Percentiles rank a stretch among this genome's conserved stretches.
Conservation (phyloP, 2,797 vertebrate species). For the Mallotus villosus region DNA sequence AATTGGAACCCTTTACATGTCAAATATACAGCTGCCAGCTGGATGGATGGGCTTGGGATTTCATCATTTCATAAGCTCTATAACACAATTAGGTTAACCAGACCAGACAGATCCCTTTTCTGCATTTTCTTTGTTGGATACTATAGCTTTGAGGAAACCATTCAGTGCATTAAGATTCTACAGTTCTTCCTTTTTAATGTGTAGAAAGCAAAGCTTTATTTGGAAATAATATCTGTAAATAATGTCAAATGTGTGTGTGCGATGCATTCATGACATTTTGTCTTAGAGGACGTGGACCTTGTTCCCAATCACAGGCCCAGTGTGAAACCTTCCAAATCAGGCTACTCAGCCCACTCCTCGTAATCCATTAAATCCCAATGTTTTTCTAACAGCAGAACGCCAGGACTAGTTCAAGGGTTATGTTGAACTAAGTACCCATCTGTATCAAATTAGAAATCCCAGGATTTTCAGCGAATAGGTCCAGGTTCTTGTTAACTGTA, state of each 20-base stretch:
- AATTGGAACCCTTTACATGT: constrained; percentile 51
- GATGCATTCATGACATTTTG: constrained; percentile 16
- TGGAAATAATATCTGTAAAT: no score
- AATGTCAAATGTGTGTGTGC: neutral
- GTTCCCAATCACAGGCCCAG: constrained; percentile 56
- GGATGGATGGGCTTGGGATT: constrained; percentile 50
- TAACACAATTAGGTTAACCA: constrained; percentile 50
- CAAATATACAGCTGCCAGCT: constrained; percentile 58
- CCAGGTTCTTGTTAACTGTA: constrained; percentile 44
- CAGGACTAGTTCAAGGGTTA: constrained; percentile 66
- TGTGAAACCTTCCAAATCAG: constrained; percentile 66
- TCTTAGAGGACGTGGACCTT: constrained; percentile 30
- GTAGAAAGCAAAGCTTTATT: no score
- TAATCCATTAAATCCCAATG: constrained; percentile 76
- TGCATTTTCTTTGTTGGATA: constrained; percentile 21
- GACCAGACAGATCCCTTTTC: constrained; percentile 28
- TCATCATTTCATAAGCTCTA: constrained; percentile 62
- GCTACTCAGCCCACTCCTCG: constrained; percentile 59
- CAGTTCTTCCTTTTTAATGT: neutral
- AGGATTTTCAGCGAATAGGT: constrained; percentile 50
- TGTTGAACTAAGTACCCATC: constrained; percentile 73
- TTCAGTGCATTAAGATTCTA: neutral
- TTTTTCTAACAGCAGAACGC: constrained; percentile 68
- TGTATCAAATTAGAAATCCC: constrained; percentile 68
- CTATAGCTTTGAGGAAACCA: neutral